These are phyloP conservation scores for Agonopterix alstromeriana DNA, from an alignment of 2,888 invertebrate genomes.

Conservation along the genomic window DNA sequence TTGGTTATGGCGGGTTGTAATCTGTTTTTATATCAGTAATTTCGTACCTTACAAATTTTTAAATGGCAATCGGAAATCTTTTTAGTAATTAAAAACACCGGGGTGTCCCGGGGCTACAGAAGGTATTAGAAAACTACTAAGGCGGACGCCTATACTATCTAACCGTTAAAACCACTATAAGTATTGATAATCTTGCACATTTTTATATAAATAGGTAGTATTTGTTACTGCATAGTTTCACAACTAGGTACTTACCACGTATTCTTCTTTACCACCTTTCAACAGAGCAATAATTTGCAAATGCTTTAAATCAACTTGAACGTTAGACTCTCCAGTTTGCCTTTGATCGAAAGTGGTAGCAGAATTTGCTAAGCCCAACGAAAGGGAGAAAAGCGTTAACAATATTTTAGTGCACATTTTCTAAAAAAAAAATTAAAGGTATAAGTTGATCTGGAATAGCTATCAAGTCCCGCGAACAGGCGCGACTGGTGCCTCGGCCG, in stretches of 20 bases:
- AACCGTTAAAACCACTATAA: no score
- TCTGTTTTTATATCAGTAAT: no score
- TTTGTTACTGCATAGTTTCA: no score
- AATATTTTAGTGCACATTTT: conserved; percentile 14
- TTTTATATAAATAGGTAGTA: no score
- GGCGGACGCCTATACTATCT: no score
- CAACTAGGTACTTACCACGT: conserved; percentile 62
- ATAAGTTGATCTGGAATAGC: conserved; percentile 22
- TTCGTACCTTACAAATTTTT: no score
- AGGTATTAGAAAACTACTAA: no score
- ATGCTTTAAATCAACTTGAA: conserved; percentile 87
- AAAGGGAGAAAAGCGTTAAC: conserved; percentile 21
- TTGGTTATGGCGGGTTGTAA: no score
- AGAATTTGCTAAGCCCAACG: conserved; percentile 28
- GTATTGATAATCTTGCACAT: no score
- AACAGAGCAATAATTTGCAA: conserved; percentile 83
- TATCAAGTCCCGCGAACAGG: conserved; percentile 43
- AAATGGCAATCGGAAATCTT: no score
- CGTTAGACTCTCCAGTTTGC: conserved; percentile 87
- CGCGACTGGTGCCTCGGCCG: conserved; percentile 41
- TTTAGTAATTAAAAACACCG: no score
- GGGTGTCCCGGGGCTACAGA: no score
- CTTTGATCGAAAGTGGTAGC: conserved; percentile 78
- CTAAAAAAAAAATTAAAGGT: conserved; percentile 8
- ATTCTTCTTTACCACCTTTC: conserved; percentile 77